These are phyloP conservation scores for Mus pahari DNA, from an alignment of 2,113 vertebrate genomes.

Conservation along the genomic window DNA sequence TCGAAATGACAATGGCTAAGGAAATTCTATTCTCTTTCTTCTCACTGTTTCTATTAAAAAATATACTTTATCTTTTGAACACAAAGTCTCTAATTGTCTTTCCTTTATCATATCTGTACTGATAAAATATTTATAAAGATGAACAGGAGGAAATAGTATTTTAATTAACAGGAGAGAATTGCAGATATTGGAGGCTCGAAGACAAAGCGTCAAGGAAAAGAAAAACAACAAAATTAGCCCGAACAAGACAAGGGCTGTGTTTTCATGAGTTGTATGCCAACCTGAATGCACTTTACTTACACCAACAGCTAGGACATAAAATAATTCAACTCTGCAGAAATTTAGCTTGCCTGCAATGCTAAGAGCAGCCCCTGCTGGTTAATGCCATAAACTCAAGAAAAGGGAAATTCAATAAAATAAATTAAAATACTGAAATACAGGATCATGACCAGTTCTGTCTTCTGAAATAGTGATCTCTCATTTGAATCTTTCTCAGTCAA, in stretches of 20 bases:
- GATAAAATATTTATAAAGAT: constrained; percentile 42
- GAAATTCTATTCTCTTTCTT: constrained; percentile 3
- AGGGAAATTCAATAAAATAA: constrained; percentile 33
- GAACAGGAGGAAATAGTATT: background rate
- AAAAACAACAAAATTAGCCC: background rate
- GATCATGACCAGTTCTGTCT: background rate
- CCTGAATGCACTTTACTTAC: constrained; percentile 41
- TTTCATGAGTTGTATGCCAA: constrained; percentile 36
- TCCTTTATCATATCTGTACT: background rate
- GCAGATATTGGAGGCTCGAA: background rate
- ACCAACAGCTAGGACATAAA: background rate
- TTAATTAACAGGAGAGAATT: background rate
- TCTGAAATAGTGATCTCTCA: background rate
- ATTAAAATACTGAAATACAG: constrained; percentile 35
- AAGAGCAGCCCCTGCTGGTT: constrained; percentile 80
- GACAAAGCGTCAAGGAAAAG: constrained; percentile 32
- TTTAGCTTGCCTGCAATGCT: constrained; percentile 60
- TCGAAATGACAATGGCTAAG: background rate
- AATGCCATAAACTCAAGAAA: constrained; percentile 1
- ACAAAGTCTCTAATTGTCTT: background rate
- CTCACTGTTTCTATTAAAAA: constrained; percentile 31
- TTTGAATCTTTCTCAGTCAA: background rate
- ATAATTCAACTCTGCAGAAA: constrained; percentile 60
- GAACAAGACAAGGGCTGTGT: background rate
- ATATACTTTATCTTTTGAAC: constrained; percentile 1